phyloP scores from a whole-genome alignment of 2,797 vertebrate species.

The Pseudochaenichthys georgianus region DNA sequence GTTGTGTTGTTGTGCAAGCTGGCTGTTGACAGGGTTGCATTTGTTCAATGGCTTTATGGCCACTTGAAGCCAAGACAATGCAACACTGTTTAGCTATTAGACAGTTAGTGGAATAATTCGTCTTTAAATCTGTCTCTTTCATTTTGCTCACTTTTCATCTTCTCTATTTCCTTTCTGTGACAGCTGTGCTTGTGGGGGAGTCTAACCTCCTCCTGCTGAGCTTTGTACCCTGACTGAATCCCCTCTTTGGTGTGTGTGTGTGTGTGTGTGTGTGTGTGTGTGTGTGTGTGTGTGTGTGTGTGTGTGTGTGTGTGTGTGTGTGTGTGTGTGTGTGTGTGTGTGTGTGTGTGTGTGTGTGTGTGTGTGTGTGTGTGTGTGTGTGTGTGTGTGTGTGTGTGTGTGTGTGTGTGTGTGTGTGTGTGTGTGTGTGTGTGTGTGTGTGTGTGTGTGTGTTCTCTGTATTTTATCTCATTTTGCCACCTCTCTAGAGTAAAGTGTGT shows the following conservation, averaged over 20 bases:
- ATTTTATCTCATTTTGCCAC: conserved; percentile 27
- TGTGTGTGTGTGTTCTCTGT: background rate
- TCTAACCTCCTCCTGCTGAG: conserved; percentile 65
- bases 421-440: no score
- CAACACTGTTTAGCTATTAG: conserved; percentile 32
- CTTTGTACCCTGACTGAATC: conserved; percentile 75
- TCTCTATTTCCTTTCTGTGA: conserved; percentile 22
- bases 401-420: no score
- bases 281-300: no score
- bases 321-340: no score
- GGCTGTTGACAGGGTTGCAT: conserved; percentile 32
- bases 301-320: no score
- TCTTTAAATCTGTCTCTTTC: conserved; percentile 12
- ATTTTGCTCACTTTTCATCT: background rate
- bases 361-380: no score
- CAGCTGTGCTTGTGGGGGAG: conserved; percentile 70
- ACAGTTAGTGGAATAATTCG: conserved; percentile 29
- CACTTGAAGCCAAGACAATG: conserved; percentile 49
- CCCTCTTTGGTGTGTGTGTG: conserved; percentile 36
- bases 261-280: no score
- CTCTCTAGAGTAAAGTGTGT: conserved; percentile 39
- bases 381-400: no score
- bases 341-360: no score
- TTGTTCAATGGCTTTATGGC: conserved; percentile 39
- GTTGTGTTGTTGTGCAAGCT: conserved; percentile 43